Base-by-base conservation (phyloP, 2,888 invertebrate genomes). In the Hyposoter dolosus region DNA sequence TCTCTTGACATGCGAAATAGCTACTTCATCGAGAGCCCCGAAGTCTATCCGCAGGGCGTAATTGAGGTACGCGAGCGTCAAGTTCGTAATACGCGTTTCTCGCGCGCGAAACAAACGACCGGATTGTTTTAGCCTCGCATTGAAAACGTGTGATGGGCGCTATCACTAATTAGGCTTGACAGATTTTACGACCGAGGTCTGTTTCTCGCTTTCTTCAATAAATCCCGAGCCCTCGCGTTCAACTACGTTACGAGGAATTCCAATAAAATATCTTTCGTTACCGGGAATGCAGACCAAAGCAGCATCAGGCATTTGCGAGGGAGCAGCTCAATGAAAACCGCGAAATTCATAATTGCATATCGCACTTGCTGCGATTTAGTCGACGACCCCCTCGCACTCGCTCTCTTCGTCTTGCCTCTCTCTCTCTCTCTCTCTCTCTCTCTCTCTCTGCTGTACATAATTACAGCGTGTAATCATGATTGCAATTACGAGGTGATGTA, bases 401-500 rank as follows among this genome's bases (percentile, higher is more conserved):
- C 45, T 40, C 35, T 23, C 47, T 40, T 40, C 23, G 28, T 69
- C 69, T 32, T 7, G 45, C n/a, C 45, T 84, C 85, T 84, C 87
- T 23, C 35, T 35, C 3, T 32, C 32, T 32, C 32, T 32, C 32
- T 40, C 0, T n/a, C n/a, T n/a, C n/a, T n/a, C 45, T 84, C 85
- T 84, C 87, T 23, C 35, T 35, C 3, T n/a, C 9, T 7, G 10
- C 40, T 40, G 71, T 40, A 86, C 86, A 88, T 91, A 90, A 89
- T 90, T 86, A 76, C 78, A 78, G 86, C 81, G 88, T 88, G 88
- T 89, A 91, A 89, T 91, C 90, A 92, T 92, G 90, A 92, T 92
- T 89, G 89, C 87, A 90, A 90, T 91, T 89, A 91, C 86, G 90
- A 90, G 89, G 69, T 87, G 76, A 85, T 88, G 89, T 90, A 90